These are phyloP conservation scores for Silurus aristotelis DNA, from an alignment of 2,797 vertebrate genomes.

Conservation along the genomic window DNA sequence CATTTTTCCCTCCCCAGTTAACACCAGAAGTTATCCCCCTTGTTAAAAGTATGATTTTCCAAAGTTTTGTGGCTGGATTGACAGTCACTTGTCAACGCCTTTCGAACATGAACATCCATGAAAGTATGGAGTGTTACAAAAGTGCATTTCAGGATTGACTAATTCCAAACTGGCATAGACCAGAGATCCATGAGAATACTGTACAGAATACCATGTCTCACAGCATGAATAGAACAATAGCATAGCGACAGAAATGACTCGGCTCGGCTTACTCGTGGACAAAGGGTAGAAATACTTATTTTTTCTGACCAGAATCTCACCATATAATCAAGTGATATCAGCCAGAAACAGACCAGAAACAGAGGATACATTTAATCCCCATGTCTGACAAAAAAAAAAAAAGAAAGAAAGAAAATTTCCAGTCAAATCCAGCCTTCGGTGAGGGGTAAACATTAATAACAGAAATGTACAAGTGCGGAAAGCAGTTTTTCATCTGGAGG, in stretches of 20 bases:
- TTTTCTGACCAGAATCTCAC: conserved; percentile 55
- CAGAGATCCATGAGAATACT: conserved; percentile 60
- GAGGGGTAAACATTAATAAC: conserved; percentile 99
- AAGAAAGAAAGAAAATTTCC: conserved; percentile 76
- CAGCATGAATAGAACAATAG: conserved; percentile 69
- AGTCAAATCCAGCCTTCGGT: conserved; percentile 98
- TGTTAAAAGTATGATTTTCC: conserved; percentile 52
- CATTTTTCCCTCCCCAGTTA: conserved; percentile 68
- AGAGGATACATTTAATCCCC: conserved; percentile 77
- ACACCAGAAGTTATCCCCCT: conserved; percentile 72
- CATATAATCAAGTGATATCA: conserved; percentile 68
- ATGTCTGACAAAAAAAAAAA: conserved; percentile 30
- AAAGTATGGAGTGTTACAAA: conserved; percentile 78
- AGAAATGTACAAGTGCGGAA: conserved; percentile 97
- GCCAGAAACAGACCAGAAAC: conserved; percentile 74
- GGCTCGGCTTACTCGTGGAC: conserved; percentile 38
- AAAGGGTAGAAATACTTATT: conserved; percentile 57
- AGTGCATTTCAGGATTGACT: conserved; percentile 81
- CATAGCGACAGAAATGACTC: conserved; percentile 66
- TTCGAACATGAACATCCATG: conserved; percentile 79
- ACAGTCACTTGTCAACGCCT: conserved; percentile 77
- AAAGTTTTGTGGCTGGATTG: conserved; percentile 73
- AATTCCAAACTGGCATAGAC: conserved; percentile 79
- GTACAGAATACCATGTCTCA: conserved; percentile 70
- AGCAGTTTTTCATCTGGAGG: conserved; percentile 87